Evolutionary conservation across 2,888 invertebrate species (phyloP), one percentile per base, ranked within the genome.

Genomic region (Galeruca laticollis): DNA sequence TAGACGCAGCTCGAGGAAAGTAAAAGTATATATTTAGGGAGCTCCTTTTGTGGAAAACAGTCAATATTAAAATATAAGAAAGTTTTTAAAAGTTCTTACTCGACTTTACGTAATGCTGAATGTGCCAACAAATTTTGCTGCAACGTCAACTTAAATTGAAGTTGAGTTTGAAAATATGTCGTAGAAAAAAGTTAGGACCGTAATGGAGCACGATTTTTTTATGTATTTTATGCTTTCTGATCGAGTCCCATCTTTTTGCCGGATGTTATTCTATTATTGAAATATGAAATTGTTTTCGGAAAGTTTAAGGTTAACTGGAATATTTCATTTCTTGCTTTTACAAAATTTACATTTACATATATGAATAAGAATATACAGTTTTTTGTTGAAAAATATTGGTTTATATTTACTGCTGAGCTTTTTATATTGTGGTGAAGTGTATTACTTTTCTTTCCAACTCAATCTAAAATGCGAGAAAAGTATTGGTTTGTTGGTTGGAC

Each of bases 91-190:
- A 62, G 52, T 62, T 37, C 35, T 26, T 35, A 56, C 15, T 18
- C 43, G 43, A 64, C 56, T 64, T 64, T 43, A 47, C 43, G 40
- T 54, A 63, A 61, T 61, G 60, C 31, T 13, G 31, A 49, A 59
- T 60, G 51, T 33, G 67, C 60, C 67, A 51, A 67, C 52, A 60
- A 67, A 68, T 68, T 68, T 61, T 33, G n/a, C 61, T 56, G 43
- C 61, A 37, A 33, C 62, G 62, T 49, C 43, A 57, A 68, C 57
- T 62, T 56, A 40, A 49, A 68, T 68, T 62, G 49, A 54, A 57
- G 62, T 67, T 52, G 60, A 56, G 47, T 54, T 33, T 49, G 49
- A 62, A 62, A 62, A 68, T 62, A 57, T 61, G 56, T 37, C 62
- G 56, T 35, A 47, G 37, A 61, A 49, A 67, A 62, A 62, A 21